Base-by-base conservation (phyloP, 1,140 invertebrate species). In the Nylanderia fulva region DNA sequence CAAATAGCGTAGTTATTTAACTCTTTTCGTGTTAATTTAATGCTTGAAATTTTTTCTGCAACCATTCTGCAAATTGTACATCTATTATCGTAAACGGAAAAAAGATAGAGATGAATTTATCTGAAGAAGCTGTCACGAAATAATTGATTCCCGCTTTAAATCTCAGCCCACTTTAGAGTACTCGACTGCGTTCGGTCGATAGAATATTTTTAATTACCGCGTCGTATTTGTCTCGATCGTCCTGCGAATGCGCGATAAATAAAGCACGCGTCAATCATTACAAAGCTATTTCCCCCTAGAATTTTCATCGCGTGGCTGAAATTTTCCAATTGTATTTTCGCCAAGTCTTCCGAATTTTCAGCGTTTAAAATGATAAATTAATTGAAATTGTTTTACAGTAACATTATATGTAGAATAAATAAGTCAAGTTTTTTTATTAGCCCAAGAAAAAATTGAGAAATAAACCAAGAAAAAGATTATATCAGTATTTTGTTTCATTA, bases 151-250 rank as follows among this genome's bases (percentile, higher is more conserved):
- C 24, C 64, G 52, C 48, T 87, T 88, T 58, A 54, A 86, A 72
- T 64, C 54, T 45, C 11, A 36, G 5, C 5, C 18, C 29, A 15
- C 42, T 74, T 39, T 60, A 27, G 7, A 74, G 18, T n/a, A 69
- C 63, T 61, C 54, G 54, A 85, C 77, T 56, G 66, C 79, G 66
- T 76, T 58, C 39, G 66, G 89, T 87, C 90, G 91, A 93, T 92
- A 90, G 89, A 91, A 93, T 92, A 93, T 92, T 93, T 93, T 92
- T 93, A 93, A 93, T 93, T 92, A 93, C 71, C 33, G 15, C 58
- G 15, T 6, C 45, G 72, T 82, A 72, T 69, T 72, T 83, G 84
- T 66, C 1, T 54, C 64, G 52, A 61, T 61, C 29, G 80, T 45
- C 56, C 56, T 69, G 2, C 48, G 58, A 60, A 69, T 39, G 66